Conservation (phyloP, 2,113 vertebrate species). For the Azemiops feae region DNA sequence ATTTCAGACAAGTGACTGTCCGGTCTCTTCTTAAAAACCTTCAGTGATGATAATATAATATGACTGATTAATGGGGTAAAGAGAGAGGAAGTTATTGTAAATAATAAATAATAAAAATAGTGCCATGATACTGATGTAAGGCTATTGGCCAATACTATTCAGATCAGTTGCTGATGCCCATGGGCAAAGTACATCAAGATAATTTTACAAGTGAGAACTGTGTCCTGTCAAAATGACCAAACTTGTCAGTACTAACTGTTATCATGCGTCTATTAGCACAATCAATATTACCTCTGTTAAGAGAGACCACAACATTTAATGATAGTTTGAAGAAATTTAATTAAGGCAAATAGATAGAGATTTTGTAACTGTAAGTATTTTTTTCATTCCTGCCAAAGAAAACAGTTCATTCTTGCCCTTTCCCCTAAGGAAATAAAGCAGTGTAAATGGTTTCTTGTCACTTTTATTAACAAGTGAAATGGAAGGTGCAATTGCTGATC, state of each 20-base stretch:
- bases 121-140: not conserved
- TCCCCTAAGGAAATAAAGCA: constrained; percentile 10
- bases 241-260: not conserved
- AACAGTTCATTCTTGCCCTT: not conserved
- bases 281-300: not conserved
- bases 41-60: no score
- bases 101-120: not conserved
- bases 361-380: not conserved
- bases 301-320: not conserved
- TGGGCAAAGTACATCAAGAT: not conserved
- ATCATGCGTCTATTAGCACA: not conserved
- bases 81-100: not conserved
- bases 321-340: not conserved
- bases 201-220: not conserved
- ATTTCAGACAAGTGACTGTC: no score
- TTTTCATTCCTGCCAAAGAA: not conserved
- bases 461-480: constrained; percentile 29
- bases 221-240: not conserved
- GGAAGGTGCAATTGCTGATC: constrained; percentile 26
- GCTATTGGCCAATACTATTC: not conserved
- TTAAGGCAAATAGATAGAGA: not conserved
- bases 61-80: no score
- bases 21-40: no score
- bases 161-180: not conserved
- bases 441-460: constrained; percentile 16